Evolutionary conservation across 2,888 invertebrate genomes (phyloP).

Genomic region (Campaea margaritaria): DNA sequence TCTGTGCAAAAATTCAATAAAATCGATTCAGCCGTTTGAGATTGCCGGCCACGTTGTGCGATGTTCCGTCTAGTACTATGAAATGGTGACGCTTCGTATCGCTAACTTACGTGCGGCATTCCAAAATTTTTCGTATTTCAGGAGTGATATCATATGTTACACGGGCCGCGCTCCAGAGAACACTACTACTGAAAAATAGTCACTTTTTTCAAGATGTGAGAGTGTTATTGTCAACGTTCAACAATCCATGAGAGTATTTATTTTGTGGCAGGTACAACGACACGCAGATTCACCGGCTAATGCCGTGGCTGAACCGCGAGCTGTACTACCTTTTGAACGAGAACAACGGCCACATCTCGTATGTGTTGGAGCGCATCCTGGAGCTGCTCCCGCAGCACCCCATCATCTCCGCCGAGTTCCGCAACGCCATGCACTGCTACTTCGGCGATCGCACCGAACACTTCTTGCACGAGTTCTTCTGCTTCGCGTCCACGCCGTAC

Average conservation of each 20-base stretch:
- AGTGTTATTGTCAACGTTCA: too few species aligned
- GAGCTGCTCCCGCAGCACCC: slow-evolving; percentile 88
- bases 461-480: slow-evolving; percentile 95
- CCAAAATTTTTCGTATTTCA: too few species aligned
- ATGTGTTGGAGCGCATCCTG: slow-evolving; percentile 89
- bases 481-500: slow-evolving; percentile 94
- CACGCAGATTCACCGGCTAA: slow-evolving; percentile 91
- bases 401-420: slow-evolving; percentile 89
- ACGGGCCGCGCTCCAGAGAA: too few species aligned
- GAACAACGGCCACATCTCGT: slow-evolving; percentile 86
- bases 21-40: too few species aligned
- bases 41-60: too few species aligned
- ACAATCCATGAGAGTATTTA: not conserved
- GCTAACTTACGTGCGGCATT: too few species aligned
- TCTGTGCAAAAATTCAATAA: too few species aligned
- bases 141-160: too few species aligned
- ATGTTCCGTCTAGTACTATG: too few species aligned
- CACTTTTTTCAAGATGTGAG: too few species aligned
- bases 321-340: slow-evolving; percentile 90
- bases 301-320: slow-evolving; percentile 96
- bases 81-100: too few species aligned
- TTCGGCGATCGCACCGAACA: slow-evolving; percentile 91
- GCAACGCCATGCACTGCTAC: slow-evolving; percentile 88
- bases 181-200: too few species aligned
- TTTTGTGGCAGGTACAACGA: slow-evolving; percentile 87